Percentiles rank a stretch among this genome's conserved stretches.
Evolutionary conservation across 1,140 invertebrate genomes (phyloP).

Genomic region (Musca domestica): DNA sequence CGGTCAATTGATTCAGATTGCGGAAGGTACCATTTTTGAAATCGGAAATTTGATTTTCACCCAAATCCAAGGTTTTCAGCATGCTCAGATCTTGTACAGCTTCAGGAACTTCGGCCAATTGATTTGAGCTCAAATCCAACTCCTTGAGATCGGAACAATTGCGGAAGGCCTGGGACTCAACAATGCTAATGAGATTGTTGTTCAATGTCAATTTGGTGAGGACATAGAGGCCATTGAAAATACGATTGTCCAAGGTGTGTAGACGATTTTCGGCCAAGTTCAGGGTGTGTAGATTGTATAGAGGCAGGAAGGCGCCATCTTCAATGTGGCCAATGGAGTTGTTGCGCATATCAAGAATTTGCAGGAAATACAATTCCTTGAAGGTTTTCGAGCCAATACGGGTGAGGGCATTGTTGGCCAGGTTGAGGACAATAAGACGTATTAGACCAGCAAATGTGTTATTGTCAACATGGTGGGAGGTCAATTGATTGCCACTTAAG

Average conservation of each 20-base stretch:
- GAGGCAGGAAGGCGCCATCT: constrained; percentile 73
- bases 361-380: constrained; percentile 76
- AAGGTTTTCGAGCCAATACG: constrained; percentile 69
- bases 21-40: constrained; percentile 71
- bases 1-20: constrained; percentile 73
- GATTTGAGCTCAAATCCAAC: constrained; percentile 80
- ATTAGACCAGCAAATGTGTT: constrained; percentile 69
- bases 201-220: constrained; percentile 76
- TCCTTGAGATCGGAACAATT: constrained; percentile 79
- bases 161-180: constrained; percentile 75
- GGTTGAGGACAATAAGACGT: constrained; percentile 67
- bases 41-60: constrained; percentile 75
- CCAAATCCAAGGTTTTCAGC: constrained; percentile 75
- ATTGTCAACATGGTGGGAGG: constrained; percentile 65
- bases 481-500: constrained; percentile 70
- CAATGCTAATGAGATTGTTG: constrained; percentile 70
- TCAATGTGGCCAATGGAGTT: constrained; percentile 75
- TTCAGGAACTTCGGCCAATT: constrained; percentile 68
- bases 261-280: constrained; percentile 76
- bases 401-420: constrained; percentile 67
- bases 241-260: constrained; percentile 68
- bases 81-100: constrained; percentile 73
- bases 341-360: constrained; percentile 76
- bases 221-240: constrained; percentile 78
- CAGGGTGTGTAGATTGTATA: constrained; percentile 80